Conservation (phyloP, 2,113 vertebrate genomes). For the Chaetodon trifascialis region DNA sequence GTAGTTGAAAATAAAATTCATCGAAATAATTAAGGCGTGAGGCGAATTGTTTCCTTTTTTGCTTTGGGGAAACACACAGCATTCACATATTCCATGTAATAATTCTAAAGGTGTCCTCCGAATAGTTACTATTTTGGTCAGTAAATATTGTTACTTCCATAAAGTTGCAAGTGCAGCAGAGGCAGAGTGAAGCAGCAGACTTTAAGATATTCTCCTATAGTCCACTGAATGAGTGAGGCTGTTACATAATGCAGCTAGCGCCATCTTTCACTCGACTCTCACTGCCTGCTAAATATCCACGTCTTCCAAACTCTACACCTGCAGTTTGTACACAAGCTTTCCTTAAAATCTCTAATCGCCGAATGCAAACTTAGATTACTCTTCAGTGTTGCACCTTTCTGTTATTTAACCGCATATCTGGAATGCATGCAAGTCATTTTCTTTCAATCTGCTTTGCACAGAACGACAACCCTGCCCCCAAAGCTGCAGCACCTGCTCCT, state of each 20-base stretch:
- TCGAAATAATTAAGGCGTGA: too few relatives aligned
- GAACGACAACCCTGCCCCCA: slow-evolving; percentile 46
- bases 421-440: not conserved
- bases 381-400: not conserved
- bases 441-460: not conserved
- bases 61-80: too few relatives aligned
- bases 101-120: too few relatives aligned
- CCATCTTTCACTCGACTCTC: not conserved
- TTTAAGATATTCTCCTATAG: too few relatives aligned
- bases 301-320: not conserved
- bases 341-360: too few relatives aligned
- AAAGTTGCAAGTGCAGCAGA: too few relatives aligned
- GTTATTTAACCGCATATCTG: not conserved
- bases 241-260: not conserved
- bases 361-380: not conserved
- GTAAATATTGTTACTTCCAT: too few relatives aligned
- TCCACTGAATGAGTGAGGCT: not conserved
- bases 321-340: not conserved
- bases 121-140: too few relatives aligned
- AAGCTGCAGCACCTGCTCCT: slow-evolving; percentile 51
- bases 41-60: too few relatives aligned
- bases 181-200: too few relatives aligned
- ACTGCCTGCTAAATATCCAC: not conserved
- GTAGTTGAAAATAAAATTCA: too few relatives aligned
- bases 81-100: too few relatives aligned